Base-by-base conservation (phyloP, 1,140 invertebrate genomes). In the Pseudobourletiella spinata region DNA sequence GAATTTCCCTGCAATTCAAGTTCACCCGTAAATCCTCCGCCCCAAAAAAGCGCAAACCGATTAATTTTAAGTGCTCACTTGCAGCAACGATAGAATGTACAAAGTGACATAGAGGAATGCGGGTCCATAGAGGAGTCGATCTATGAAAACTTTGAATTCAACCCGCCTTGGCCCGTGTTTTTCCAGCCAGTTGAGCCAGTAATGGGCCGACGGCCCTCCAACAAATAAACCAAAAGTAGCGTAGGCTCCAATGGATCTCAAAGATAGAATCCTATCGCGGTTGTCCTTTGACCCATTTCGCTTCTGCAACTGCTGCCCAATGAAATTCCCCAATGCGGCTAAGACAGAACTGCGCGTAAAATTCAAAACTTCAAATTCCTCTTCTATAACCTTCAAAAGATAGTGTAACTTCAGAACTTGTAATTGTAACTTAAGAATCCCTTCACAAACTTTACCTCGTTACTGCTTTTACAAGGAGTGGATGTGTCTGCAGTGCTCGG, bases 61-160 rank as follows among this genome's bases (percentile, higher is more conserved):
- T 18, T 59, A 28, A 26, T 15, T 35, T 6, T 22, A 42, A 2
- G 25, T 43, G 3, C 3, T 25, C 48, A 62, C 60, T 30, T 62
- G 54, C n/a, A 62, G 28, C 3, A 32, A 29, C 3, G 60, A 25
- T 3, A 62, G 29, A 16, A 57, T 15, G 39, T 62, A 57, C 8
- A 62, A 32, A 3, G 52, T 2, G 8, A 62, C n/a, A 2, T 30
- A 2, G 3, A 62, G 42, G 20, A 62, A 30, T 14, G 32, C n/a
- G 8, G 60, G 60, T 8, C 52, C 60, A 29, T 43, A 62, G 4
- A n/a, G 16, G 26, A 62, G 57, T 57, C 60, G 18, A 39, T 62
- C 60, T n/a, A 62, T 3, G 24, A 62, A 15, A 16, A 62, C 6
- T 30, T 62, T 62, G 2, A 56, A 15, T 2, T 57, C 6, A 3